These are phyloP conservation scores for Psophia crepitans DNA, from an alignment of 2,113 vertebrate genomes.

Conservation along the genomic window DNA sequence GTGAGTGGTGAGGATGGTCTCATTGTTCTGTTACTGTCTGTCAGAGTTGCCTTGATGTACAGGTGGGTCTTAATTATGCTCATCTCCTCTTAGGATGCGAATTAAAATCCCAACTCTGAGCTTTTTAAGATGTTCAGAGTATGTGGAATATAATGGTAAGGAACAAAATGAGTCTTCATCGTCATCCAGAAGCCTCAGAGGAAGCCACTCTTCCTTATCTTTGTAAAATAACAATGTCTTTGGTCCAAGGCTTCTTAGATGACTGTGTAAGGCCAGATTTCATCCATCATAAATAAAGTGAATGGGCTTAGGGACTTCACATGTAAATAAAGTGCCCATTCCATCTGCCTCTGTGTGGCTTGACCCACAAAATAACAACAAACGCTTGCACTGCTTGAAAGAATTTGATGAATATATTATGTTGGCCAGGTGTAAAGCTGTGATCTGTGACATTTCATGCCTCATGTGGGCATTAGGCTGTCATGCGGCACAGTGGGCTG, in stretches of 20 bases:
- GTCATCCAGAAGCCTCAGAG: background rate
- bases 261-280: background rate
- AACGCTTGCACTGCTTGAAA: background rate
- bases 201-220: background rate
- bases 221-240: background rate
- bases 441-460: slow-evolving; percentile 57
- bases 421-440: slow-evolving; percentile 55
- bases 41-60: background rate
- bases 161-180: background rate
- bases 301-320: background rate
- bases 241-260: background rate
- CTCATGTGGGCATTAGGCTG: slow-evolving; percentile 44
- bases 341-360: slow-evolving; percentile 29
- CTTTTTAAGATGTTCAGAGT: background rate
- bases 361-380: slow-evolving; percentile 53
- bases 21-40: background rate
- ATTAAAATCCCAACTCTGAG: background rate
- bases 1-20: background rate
- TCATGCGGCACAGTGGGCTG: slow-evolving; percentile 36
- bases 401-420: slow-evolving; percentile 21
- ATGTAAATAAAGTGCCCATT: background rate
- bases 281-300: background rate
- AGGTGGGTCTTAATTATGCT: background rate
- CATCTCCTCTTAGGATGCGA: background rate
- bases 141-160: background rate